Base-by-base conservation (phyloP, 2,113 vertebrate species). In the Labrus mixtus region DNA sequence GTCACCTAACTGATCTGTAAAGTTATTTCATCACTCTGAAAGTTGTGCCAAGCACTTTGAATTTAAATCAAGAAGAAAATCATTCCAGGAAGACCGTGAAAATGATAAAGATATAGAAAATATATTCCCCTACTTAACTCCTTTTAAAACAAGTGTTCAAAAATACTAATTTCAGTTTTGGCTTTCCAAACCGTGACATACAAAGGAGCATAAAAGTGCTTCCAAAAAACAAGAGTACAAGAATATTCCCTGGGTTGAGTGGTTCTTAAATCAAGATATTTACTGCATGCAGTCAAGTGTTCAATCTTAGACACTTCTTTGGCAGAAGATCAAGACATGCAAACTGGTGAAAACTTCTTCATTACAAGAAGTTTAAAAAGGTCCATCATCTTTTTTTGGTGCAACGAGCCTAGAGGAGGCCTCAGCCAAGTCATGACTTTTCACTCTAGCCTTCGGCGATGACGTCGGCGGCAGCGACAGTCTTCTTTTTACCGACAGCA, bases 281-380 rank as follows among this genome's bases (percentile, higher is more conserved):
- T 33, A 33, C 85, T 94, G 94, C 97, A 98, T 98, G 97, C 97
- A 96, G 93, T 95, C 93, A 95, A 95, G 95, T 96, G 94, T 95
- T 95, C 46, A 93, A 94, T 95, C 96, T 93, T 96, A 95, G 94
- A 95, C 93, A 90, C 92, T 92, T 94, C 94, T 95, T 95, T 96
- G 95, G 95, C 95, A 96, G 95, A 96, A 95, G 96, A 96, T 95
- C 96, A 97, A 96, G 95, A 96, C 97, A 97, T 98, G 97, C 97
- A 97, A 78, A 76, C 94, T 93, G 3, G 45, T 58, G n/a, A n/a
- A n/a, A n/a, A n/a, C n/a, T n/a, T n/a, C n/a, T n/a, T n/a, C n/a
- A n/a, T n/a, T n/a, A n/a, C n/a, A n/a, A n/a, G 25, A 33, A 6
- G 29, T 82, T 96, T 96, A 98, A 94, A 97, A 97, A 78, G 95